Evolutionary conservation across 2,797 vertebrate genomes (phyloP), one percentile per base, ranked within the genome.

Genomic region (Erethizon dorsatum): DNA sequence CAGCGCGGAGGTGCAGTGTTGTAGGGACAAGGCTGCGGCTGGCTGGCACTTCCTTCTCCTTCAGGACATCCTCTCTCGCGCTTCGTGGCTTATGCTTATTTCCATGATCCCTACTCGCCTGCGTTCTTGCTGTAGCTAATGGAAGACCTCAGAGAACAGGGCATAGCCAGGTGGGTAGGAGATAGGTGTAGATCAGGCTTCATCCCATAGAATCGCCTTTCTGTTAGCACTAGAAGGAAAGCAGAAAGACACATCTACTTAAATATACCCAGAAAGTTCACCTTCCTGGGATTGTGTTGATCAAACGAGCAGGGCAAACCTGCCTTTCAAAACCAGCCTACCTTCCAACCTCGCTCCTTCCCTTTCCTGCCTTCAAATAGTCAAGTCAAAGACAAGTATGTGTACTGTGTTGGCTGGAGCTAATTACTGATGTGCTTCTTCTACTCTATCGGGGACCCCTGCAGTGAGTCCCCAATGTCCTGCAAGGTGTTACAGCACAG

Each of bases 131-230:
- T 13, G 37, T 41, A 15, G 28, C 4, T 73, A 56, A 47, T 12
- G 45, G 59, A 31, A 3, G 6, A 13, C 22, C 37, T 37, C 13
- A 47, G 50, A n/a, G 28, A 82, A 22, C 1, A 15, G 59, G 87
- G 52, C 8, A 11, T 10, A 33, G 7, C 1, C 0, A 6, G 1
- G 28, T 2, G 2, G 11, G 13, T 14, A 78, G 28, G 9, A 47
- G 6, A 22, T 3, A 18, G 2, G 47, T 11, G 2, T 22, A 87
- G 57, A 57, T 20, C 2, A 5, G 8, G 47, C 41, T 85, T 22
- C 22, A 10, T 28, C 22, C 31, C 12, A 10, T 0, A 45, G 37
- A 50, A 41, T 80, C 22, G 31, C 1, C 3, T 59, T 57, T 69
- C 6, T 28, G 7, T 80, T 69, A 63, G 11, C 2, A 1, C 2